Conservation (phyloP, 2,797 vertebrate species). For the Rhincodon typus region DNA sequence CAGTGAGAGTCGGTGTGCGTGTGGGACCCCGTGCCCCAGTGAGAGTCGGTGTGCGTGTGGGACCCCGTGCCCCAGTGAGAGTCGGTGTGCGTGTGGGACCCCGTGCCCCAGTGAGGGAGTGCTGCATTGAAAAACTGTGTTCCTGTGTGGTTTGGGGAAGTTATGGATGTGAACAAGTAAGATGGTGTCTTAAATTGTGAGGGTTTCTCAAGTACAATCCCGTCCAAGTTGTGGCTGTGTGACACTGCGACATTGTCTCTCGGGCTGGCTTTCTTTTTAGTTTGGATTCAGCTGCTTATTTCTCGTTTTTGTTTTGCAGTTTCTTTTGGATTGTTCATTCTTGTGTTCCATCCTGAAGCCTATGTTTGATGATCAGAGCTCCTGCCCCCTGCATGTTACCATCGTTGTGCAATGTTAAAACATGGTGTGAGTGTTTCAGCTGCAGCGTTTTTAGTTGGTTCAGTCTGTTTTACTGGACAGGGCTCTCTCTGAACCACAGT, state of each 20-base stretch:
- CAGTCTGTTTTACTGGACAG: not conserved
- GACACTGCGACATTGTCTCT: no score
- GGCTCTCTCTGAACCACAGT: not conserved
- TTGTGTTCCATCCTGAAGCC: not conserved
- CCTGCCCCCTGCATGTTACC: not conserved
- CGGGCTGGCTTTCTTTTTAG: no score
- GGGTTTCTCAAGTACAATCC: no score
- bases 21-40: not conserved
- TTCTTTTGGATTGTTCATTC: not conserved
- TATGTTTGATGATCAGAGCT: not conserved
- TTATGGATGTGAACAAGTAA: no score
- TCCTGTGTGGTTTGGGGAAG: no score
- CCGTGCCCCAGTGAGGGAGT: no score
- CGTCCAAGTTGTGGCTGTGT: no score
- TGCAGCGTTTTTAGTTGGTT: not conserved
- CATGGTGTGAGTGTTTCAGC: not conserved
- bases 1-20: not conserved
- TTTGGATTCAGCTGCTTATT: not conserved
- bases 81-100: not conserved
- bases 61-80: no score
- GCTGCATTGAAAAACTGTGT: no score
- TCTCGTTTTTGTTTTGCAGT: slow-evolving; percentile 10
- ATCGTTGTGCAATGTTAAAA: not conserved
- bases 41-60: not conserved
- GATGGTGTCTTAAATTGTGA: no score